Percentiles rank a stretch among this genome's conserved stretches.
Evolutionary conservation across 2,797 vertebrate genomes (phyloP).

Genomic region (Botia kubotai): DNA sequence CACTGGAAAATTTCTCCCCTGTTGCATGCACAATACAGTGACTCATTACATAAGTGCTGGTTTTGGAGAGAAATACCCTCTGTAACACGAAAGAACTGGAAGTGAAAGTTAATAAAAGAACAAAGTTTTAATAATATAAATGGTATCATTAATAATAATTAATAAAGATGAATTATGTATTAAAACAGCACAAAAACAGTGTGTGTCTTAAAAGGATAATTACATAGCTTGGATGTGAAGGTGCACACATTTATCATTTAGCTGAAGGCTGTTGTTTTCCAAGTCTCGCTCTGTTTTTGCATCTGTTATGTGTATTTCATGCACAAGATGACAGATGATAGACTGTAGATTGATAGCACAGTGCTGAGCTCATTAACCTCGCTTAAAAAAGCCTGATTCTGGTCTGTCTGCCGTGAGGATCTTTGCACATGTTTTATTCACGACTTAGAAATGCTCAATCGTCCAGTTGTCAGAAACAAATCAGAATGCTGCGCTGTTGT

Average conservation of each 20-base stretch:
- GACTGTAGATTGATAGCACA: slow-evolving; percentile 68
- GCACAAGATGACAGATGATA: slow-evolving; percentile 66
- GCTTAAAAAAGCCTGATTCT: slow-evolving; percentile 1
- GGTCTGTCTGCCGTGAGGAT: slow-evolving; percentile 15
- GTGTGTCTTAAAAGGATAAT: not conserved
- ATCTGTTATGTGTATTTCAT: slow-evolving; percentile 77
- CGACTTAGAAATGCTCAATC: slow-evolving; percentile 71
- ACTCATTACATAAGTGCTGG: not conserved
- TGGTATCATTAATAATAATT: not conserved
- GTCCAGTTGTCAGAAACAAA: slow-evolving; percentile 74
- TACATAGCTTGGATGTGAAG: not conserved
- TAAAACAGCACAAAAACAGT: not conserved
- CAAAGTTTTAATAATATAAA: not conserved
- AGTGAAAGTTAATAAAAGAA: not conserved
- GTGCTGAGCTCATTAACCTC: slow-evolving; percentile 75
- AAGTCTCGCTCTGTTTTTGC: slow-evolving; percentile 61
- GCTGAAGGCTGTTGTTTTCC: slow-evolving; percentile 14
- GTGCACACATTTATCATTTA: slow-evolving; percentile 3
- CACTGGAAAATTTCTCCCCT: not conserved
- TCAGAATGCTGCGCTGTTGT: slow-evolving; percentile 68
- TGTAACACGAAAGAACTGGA: not conserved
- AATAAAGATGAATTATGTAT: not conserved
- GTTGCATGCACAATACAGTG: not conserved
- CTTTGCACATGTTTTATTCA: slow-evolving; percentile 77
- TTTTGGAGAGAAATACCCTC: not conserved